These are phyloP conservation scores for Chrysaora quinquecirrha DNA, from an alignment of 30 jellyfish, hydroid and myxozoan genomes.

Conservation along the genomic window DNA sequence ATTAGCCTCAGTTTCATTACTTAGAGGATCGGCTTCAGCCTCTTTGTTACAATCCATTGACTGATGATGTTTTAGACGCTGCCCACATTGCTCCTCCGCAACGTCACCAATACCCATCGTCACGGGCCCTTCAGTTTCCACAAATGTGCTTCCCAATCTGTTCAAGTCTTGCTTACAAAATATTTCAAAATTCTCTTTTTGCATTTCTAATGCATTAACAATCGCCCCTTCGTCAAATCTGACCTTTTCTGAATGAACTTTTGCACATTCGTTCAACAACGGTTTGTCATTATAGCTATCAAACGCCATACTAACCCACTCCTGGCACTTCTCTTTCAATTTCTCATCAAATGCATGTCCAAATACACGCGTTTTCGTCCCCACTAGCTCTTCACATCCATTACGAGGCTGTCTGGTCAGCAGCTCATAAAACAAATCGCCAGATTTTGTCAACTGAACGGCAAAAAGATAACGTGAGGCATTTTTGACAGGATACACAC, in stretches of 20 bases:
- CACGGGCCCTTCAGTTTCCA: too few species aligned
- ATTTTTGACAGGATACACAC: conserved; percentile 10
- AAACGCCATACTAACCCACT: conserved; percentile 18
- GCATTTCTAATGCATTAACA: background rate
- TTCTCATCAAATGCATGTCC: conserved; percentile 12
- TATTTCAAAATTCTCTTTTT: background rate
- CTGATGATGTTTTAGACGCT: too few species aligned
- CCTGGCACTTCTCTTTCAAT: background rate
- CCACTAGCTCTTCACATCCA: background rate
- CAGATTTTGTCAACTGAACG: conserved; percentile 54
- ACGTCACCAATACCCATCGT: too few species aligned
- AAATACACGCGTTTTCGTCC: background rate
- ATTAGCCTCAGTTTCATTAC: background rate
- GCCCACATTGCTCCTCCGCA: too few species aligned
- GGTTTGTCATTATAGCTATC: background rate
- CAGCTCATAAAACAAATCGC: conserved; percentile 54
- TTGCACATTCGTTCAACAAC: background rate
- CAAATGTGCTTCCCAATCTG: too few species aligned
- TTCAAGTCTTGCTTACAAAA: background rate
- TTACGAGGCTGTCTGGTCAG: background rate
- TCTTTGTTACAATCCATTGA: background rate
- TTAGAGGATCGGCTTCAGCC: too few species aligned
- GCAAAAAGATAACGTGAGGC: conserved; percentile 21
- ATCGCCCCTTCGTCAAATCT: background rate
- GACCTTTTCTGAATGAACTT: background rate